Conservation (phyloP, 1,140 invertebrate genomes). For the Plectrocnemia conspersa region DNA sequence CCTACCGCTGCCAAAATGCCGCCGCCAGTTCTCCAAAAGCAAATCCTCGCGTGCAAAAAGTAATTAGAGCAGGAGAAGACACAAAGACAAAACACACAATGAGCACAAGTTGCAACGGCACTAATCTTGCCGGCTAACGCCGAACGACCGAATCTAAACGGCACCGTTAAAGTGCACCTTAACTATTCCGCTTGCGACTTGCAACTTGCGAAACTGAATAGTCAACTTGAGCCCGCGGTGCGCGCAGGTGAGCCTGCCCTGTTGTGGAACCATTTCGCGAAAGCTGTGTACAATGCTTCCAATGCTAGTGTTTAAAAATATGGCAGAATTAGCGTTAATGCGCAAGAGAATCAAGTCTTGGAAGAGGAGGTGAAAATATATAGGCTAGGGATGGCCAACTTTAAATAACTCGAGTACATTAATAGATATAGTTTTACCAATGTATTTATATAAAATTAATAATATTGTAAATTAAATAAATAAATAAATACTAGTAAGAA, state of each 20-base stretch:
- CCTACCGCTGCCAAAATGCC: not conserved
- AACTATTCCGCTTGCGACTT: conserved; percentile 1
- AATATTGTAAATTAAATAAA: too few species aligned
- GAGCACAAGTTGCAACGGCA: not conserved
- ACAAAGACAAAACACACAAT: conserved; percentile 5
- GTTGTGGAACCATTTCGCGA: conserved; percentile 19
- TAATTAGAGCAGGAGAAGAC: conserved; percentile 6
- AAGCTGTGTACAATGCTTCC: too few species aligned
- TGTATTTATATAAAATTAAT: too few species aligned
- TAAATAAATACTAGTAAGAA: too few species aligned
- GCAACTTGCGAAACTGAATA: not conserved
- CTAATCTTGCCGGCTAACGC: conserved; percentile 5
- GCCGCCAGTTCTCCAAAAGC: not conserved
- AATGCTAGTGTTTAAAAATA: too few species aligned
- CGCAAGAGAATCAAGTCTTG: too few species aligned
- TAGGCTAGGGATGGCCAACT: too few species aligned
- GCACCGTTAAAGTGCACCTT: conserved; percentile 3
- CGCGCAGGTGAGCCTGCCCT: too few species aligned
- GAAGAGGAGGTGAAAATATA: too few species aligned
- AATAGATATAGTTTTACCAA: too few species aligned
- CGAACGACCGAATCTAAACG: conserved; percentile 1
- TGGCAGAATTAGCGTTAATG: too few species aligned
- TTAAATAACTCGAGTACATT: too few species aligned
- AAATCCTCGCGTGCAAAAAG: conserved; percentile 1
- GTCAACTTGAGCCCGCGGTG: not conserved